Evolutionary conservation across 2,888 invertebrate genomes (phyloP).

Genomic region (Drosophila kuntzei): DNA sequence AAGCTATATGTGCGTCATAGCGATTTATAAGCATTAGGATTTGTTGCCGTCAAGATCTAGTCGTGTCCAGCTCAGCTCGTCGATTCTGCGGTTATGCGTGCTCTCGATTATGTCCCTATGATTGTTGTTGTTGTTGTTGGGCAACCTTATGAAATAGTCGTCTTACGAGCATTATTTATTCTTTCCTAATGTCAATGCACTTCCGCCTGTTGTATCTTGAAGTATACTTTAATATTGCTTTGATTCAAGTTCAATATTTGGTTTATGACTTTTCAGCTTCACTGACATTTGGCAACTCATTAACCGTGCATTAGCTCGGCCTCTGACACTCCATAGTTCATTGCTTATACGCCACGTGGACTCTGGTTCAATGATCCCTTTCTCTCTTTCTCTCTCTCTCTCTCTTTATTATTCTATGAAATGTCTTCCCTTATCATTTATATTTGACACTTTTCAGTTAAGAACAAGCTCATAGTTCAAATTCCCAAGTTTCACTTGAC

Average conservation of each 20-base stretch:
- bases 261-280: slow-evolving; percentile 59
- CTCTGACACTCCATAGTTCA: slow-evolving; percentile 37
- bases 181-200: slow-evolving; percentile 64
- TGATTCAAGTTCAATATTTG: slow-evolving; percentile 34
- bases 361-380: slow-evolving; percentile 44
- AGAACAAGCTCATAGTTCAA: slow-evolving; percentile 38
- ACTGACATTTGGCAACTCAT: slow-evolving; percentile 55
- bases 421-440: slow-evolving; percentile 31
- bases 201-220: slow-evolving; percentile 50
- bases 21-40: slow-evolving; percentile 77
- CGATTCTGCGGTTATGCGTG: slow-evolving; percentile 31
- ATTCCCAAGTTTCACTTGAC: slow-evolving; percentile 69
- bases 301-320: slow-evolving; percentile 38
- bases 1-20: slow-evolving; percentile 39
- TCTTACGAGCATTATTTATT: slow-evolving; percentile 23
- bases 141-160: slow-evolving; percentile 17
- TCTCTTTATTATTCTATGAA: background rate
- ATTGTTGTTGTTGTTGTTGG: slow-evolving; percentile 17
- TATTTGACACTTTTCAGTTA: slow-evolving; percentile 30
- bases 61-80: slow-evolving; percentile 45
- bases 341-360: slow-evolving; percentile 20
- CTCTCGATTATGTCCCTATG: slow-evolving; percentile 39
- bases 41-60: slow-evolving; percentile 59
- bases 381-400: background rate
- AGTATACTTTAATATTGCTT: slow-evolving; percentile 34